These are phyloP conservation scores for Sylvia atricapilla DNA, from an alignment of 2,113 vertebrate species.

Conservation along the genomic window DNA sequence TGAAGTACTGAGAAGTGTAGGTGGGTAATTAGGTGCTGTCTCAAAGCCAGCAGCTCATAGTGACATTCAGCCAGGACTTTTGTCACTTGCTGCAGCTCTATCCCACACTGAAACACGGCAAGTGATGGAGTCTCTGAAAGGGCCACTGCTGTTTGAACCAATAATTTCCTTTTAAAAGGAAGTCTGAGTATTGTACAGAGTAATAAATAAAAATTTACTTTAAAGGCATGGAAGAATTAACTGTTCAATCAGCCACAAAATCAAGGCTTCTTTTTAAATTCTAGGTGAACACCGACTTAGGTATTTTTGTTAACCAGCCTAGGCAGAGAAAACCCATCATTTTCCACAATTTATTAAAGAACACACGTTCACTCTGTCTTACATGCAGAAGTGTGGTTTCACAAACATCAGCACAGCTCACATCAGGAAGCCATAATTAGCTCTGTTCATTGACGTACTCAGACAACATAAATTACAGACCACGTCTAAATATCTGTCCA, in stretches of 20 bases:
- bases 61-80: not conserved
- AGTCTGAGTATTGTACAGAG: not conserved
- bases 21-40: not conserved
- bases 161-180: not conserved
- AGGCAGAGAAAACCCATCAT: constrained; percentile 33
- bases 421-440: constrained; percentile 47
- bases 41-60: not conserved
- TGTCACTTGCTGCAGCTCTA: not conserved
- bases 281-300: not conserved
- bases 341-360: constrained; percentile 45
- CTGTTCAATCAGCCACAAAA: not conserved
- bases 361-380: not conserved
- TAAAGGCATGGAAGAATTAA: not conserved
- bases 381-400: constrained; percentile 27
- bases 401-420: constrained; percentile 30
- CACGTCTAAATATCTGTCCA: constrained; percentile 55
- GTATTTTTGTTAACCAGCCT: not conserved
- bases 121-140: not conserved
- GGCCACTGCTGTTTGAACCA: not conserved
- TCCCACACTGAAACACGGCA: not conserved
- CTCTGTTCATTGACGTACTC: not conserved
- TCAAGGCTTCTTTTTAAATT: not conserved
- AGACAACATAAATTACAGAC: constrained; percentile 38
- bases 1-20: not conserved
- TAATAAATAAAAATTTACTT: not conserved